Base-by-base conservation (phyloP, 64 coral and sea anemone species). In the Montipora efflorescens region DNA sequence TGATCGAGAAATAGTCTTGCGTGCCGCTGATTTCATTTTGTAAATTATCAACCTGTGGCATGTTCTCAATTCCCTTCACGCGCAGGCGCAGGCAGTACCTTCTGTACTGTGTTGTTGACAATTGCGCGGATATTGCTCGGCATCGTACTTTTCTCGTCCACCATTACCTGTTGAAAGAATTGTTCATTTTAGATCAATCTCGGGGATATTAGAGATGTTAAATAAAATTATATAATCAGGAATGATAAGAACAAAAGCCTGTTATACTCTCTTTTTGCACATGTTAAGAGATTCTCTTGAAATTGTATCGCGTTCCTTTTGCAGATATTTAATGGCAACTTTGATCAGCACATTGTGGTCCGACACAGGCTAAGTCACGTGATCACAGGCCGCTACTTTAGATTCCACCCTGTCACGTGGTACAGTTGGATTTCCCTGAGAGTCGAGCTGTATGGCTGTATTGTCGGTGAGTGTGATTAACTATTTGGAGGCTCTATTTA, bases 381-480 rank as follows among this genome's bases (percentile, higher is more conserved):
- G 8, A 77, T 98, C 68, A 77, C 82, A 23, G 96, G 84, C 7
- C 91, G 85, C 10, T 90, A 81, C 67, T 84, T 98, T 16, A 94
- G 96, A 59, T 82, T 98, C 43, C 93, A 98, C 48, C 96, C 96
- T 6, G 25, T 92, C 22, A 93, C 87, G n/a, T 98, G 94, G 94
- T 55, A 93, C 44, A 55, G 58, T 59, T 90, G 92, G 90, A 93
- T 95, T 36, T 92, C 93, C 64, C 93, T 98, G 96, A 95, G 96
- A 74, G 87, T 95, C 2, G 96, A 98, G 74, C 51, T 98, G 45
- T 98, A 98, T 50, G 96, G 96, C 5, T 90, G 87, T 72, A 84
- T 93, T 36, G 25, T 93, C 14, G 92, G 92, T 93, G 78, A 88
- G 92, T 86, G 46, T 72, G 7, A 8, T 7, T 67, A 15, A 16